Evolutionary conservation across 2,797 vertebrate species (phyloP), one percentile per base, ranked within the genome.

Genomic region (Glossophaga mutica): DNA sequence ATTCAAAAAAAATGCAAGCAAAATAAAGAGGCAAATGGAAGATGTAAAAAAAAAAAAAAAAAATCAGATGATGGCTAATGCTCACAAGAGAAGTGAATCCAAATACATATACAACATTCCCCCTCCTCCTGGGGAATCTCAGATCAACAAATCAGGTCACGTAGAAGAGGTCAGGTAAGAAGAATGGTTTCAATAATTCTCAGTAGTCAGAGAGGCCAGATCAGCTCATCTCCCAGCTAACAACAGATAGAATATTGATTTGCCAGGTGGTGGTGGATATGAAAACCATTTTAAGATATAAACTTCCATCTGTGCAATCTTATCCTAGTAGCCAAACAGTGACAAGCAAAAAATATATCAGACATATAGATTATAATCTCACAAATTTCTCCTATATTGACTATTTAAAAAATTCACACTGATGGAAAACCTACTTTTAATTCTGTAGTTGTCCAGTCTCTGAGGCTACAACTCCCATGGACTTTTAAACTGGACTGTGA

Each of bases 41-140:
- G n/a, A n/a, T n/a, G n/a, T n/a, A n/a, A n/a, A n/a, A n/a, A n/a
- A n/a, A n/a, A n/a, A n/a, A n/a, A n/a, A n/a, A n/a, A n/a, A 95
- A 96, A 97, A 96, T 89, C 89, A 95, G 68, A 92, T 0, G 6
- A 57, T 8, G 52, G 65, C 57, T 93, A 91, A 87, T 42, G 48
- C 70, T 55, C 68, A 48, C 32, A 89, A 79, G 16, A 88, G n/a
- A 89, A 0, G 0, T 3, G 34, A 77, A 67, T 62, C n/a, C 59
- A 74, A 73, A 76, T 59, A 34, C 65, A 95, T 73, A 94, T 21
- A 26, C 6, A 37, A 50, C 1, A 39, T 55, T 4, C 4, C 0
- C 8, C 21, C 39, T 83, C 18, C 29, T 82, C 50, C 19, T 6
- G 2, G 32, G 11, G n/a, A 71, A 26, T 9, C 62, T 1, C 34